A percentile compares a stretch with the other conserved stretches of the same genome.
phyloP scores from a whole-genome alignment of 2,888 invertebrate species.

The Amphipoea oculea region DNA sequence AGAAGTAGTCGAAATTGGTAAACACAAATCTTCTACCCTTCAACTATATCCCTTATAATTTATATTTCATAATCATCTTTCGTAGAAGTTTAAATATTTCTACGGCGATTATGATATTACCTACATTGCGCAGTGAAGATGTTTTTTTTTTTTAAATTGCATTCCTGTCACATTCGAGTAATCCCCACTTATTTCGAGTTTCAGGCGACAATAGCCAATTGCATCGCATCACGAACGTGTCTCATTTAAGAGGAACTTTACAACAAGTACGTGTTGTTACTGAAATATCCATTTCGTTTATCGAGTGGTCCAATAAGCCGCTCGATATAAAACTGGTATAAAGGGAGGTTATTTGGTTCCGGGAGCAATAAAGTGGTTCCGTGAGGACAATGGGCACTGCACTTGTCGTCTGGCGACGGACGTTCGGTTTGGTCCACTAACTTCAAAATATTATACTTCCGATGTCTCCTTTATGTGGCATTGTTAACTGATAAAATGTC shows the following conservation, averaged over 20 bases:
- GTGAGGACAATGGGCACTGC: conserved; percentile 85
- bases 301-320: conserved; percentile 77
- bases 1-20: not conserved
- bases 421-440: conserved; percentile 61
- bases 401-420: conserved; percentile 71
- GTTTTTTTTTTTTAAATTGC: not conserved
- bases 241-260: conserved; percentile 53
- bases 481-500: conserved; percentile 41
- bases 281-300: conserved; percentile 67
- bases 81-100: not conserved
- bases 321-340: conserved; percentile 85
- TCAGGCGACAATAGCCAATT: conserved; percentile 45
- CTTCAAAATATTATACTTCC: conserved; percentile 63
- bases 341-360: conserved; percentile 87
- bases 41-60: not conserved
- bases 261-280: conserved; percentile 53
- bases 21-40: not conserved
- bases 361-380: conserved; percentile 86
- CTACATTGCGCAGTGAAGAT: not conserved
- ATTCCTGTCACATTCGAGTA: conserved; percentile 9
- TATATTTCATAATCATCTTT: not conserved
- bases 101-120: not conserved
- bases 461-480: conserved; percentile 43
- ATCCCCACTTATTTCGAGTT: conserved; percentile 32
- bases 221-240: conserved; percentile 38